These are phyloP conservation scores for Calameuta pallipes DNA, from an alignment of 2,888 invertebrate species.

Conservation along the genomic window DNA sequence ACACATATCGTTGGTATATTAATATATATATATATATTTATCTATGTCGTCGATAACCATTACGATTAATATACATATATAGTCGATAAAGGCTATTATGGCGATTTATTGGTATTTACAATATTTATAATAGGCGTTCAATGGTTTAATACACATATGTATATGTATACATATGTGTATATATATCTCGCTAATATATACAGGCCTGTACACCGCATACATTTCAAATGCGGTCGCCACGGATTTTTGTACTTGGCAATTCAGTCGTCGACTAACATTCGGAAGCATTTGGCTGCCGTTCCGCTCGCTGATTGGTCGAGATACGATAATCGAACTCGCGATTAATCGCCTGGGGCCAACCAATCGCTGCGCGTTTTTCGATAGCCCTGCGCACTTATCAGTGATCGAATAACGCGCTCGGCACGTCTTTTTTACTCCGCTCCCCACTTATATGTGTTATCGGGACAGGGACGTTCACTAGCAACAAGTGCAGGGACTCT, in stretches of 20 bases:
- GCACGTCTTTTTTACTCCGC: background rate
- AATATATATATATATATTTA: constrained; percentile 15
- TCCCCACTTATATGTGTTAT: background rate
- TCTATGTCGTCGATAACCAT: constrained; percentile 1
- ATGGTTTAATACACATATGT: constrained; percentile 2
- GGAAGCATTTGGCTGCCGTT: constrained; percentile 13
- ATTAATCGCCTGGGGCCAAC: background rate
- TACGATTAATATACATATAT: constrained; percentile 8
- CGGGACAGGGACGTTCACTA: background rate
- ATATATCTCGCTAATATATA: constrained; percentile 11
- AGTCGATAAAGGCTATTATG: constrained; percentile 24
- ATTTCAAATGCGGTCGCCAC: constrained; percentile 18
- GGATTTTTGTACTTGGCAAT: constrained; percentile 23
- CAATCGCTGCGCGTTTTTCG: background rate
- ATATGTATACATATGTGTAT: constrained; percentile 3
- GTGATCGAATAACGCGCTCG: background rate
- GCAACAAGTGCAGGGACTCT: background rate
- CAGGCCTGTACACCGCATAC: constrained; percentile 1
- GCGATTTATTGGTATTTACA: constrained; percentile 18
- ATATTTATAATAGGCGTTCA: constrained; percentile 1
- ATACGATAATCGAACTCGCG: background rate
- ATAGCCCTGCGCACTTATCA: background rate
- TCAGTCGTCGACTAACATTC: constrained; percentile 23
- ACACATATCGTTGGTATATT: background rate
- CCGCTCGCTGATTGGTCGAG: background rate